Percentiles rank a stretch among this genome's conserved stretches.
phyloP scores from a whole-genome alignment of 2,113 vertebrate genomes.

The Pseudopodoces humilis region DNA sequence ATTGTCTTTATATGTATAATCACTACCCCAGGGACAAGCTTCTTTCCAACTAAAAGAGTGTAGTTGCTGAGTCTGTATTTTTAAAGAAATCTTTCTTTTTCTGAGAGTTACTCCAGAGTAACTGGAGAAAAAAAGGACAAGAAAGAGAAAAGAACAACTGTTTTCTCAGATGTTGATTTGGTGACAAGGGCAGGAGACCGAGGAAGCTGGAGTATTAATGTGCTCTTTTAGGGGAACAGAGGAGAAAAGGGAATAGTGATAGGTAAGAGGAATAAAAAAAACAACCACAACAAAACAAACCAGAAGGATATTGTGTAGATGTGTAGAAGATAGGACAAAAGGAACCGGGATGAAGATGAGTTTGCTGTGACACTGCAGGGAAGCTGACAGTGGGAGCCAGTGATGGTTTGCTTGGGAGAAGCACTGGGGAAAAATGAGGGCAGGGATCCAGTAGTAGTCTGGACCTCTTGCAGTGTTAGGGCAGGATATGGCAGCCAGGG shows the following conservation, averaged over 20 bases:
- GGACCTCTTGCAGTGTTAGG: neutral
- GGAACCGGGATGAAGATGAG: neutral
- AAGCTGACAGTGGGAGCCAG: neutral
- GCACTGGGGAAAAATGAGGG: neutral
- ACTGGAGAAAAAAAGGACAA: neutral
- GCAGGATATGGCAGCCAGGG: neutral
- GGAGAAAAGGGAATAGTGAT: neutral
- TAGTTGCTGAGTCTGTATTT: conserved; percentile 64
- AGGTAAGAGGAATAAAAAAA: neutral
- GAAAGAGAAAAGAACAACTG: conserved; percentile 28
- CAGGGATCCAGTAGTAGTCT: neutral
- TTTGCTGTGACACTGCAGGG: neutral
- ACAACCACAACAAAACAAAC: neutral
- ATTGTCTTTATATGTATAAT: conserved; percentile 70
- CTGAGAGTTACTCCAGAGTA: conserved; percentile 2
- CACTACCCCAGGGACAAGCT: conserved; percentile 52
- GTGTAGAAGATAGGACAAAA: neutral
- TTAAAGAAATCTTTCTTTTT: neutral
- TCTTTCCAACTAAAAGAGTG: conserved; percentile 39
- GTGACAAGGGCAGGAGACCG: conserved; percentile 3
- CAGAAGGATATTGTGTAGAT: neutral
- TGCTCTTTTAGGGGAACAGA: neutral
- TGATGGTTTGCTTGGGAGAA: neutral
- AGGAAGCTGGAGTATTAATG: neutral
- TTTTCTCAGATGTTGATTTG: conserved; percentile 44